Conservation (phyloP, 2,888 invertebrate species). For the Melitaea athalia region DNA sequence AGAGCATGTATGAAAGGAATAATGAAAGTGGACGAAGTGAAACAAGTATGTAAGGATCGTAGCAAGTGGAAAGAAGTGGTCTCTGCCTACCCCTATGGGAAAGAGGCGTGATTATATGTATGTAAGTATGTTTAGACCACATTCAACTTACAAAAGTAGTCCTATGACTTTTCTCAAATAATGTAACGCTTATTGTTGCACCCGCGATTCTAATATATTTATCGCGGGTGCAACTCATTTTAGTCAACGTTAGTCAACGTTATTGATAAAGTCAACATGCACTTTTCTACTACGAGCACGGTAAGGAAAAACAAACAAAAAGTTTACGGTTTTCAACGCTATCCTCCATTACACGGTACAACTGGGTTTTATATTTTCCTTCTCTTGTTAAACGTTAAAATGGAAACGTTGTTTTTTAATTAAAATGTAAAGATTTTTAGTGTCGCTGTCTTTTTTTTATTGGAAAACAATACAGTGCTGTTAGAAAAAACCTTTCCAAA, state of each 20-base stretch:
- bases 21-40: too few relatives aligned
- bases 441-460: neutral
- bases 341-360: constrained; percentile 11
- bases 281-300: constrained; percentile 46
- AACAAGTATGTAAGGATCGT: too few relatives aligned
- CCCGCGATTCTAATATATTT: too few relatives aligned
- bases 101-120: too few relatives aligned
- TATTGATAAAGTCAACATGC: constrained; percentile 55
- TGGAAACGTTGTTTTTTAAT: neutral
- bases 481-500: neutral
- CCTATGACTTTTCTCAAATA: constrained; percentile 70
- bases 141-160: constrained; percentile 35
- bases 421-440: neutral
- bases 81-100: too few relatives aligned
- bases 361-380: constrained; percentile 5
- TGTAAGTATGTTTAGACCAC: constrained; percentile 22
- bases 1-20: too few relatives aligned
- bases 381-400: constrained; percentile 4
- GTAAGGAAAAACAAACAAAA: constrained; percentile 35
- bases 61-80: too few relatives aligned
- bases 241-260: too few relatives aligned
- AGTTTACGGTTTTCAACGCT: constrained; percentile 7
- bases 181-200: constrained; percentile 53
- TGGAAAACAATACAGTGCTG: neutral
- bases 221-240: too few relatives aligned